Conservation (phyloP, 1,140 invertebrate species). For the Meloidogyne exigua region DNA sequence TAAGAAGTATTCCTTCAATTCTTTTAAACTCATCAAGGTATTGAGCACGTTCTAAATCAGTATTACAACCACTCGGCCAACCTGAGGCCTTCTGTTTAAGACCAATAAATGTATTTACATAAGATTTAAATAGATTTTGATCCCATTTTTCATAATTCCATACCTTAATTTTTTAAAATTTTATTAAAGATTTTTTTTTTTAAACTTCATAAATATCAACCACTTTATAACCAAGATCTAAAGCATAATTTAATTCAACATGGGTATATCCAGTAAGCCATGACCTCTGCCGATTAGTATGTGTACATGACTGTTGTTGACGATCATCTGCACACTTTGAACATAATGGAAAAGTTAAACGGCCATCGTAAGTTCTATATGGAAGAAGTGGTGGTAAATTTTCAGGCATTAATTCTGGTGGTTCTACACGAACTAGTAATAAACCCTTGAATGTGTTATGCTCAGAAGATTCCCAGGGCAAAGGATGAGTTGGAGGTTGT, state of each 20-base stretch:
- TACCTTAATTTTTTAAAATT: not conserved
- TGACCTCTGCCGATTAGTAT: not conserved
- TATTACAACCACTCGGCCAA: not conserved
- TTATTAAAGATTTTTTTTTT: not conserved
- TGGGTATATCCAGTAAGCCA: slow-evolving; percentile 21
- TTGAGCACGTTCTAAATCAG: too few relatives aligned
- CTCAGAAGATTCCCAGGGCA: slow-evolving; percentile 16
- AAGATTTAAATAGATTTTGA: not conserved
- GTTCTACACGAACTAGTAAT: slow-evolving; percentile 18
- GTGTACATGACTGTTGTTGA: not conserved
- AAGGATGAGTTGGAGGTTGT: too few relatives aligned
- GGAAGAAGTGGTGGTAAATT: not conserved
- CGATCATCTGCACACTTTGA: not conserved
- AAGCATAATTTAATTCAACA: slow-evolving; percentile 16
- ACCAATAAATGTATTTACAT: not conserved
- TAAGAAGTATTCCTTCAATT: slow-evolving; percentile 21
- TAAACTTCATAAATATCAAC: slow-evolving; percentile 25
- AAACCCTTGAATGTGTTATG: slow-evolving; percentile 13
- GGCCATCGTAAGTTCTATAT: slow-evolving; percentile 2
- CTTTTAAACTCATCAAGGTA: too few relatives aligned
- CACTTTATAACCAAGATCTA: slow-evolving; percentile 23
- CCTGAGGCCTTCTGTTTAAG: not conserved
- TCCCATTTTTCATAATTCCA: not conserved
- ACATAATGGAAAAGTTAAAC: slow-evolving; percentile 12
- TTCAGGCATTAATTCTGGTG: not conserved